These are phyloP conservation scores for Sphaerophoria taeniata DNA, from an alignment of 2,888 invertebrate genomes.

Conservation along the genomic window DNA sequence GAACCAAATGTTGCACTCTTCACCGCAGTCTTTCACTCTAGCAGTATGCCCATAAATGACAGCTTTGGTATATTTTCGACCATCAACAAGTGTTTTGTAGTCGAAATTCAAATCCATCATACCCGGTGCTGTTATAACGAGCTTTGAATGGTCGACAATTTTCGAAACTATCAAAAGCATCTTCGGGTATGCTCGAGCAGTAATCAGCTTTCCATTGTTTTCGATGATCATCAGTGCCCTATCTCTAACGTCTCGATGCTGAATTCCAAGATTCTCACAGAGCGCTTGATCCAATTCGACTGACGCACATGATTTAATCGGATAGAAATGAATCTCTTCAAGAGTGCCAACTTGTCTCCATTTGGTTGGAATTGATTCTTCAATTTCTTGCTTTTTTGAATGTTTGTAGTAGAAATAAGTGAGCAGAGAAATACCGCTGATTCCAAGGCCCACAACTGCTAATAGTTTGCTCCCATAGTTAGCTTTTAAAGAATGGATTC, in stretches of 20 bases:
- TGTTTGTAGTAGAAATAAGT: conserved; percentile 77
- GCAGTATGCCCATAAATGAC: conserved; percentile 85
- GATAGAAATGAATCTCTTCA: conserved; percentile 79
- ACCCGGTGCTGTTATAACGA: conserved; percentile 84
- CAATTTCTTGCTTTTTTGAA: conserved; percentile 77
- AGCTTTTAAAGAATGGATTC: not conserved
- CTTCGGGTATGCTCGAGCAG: conserved; percentile 80
- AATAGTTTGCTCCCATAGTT: conserved; percentile 8
- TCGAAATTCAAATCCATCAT: conserved; percentile 83
- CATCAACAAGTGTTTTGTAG: conserved; percentile 81
- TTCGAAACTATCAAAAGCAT: conserved; percentile 78
- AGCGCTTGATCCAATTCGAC: conserved; percentile 74
- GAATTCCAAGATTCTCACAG: conserved; percentile 79
- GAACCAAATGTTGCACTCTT: conserved; percentile 89
- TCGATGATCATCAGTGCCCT: conserved; percentile 80
- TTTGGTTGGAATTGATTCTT: conserved; percentile 79
- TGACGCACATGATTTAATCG: conserved; percentile 80
- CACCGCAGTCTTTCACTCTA: conserved; percentile 89
- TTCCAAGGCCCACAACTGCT: conserved; percentile 75
- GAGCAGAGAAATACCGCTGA: conserved; percentile 75
- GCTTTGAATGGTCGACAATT: conserved; percentile 81
- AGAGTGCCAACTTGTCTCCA: conserved; percentile 80
- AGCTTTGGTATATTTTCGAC: conserved; percentile 80
- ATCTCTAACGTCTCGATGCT: conserved; percentile 77
- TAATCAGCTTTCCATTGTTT: conserved; percentile 78